Percentiles rank a stretch among this genome's conserved stretches.
Evolutionary conservation across 2,113 vertebrate genomes (phyloP).

Genomic region (Dipodomys spectabilis): DNA sequence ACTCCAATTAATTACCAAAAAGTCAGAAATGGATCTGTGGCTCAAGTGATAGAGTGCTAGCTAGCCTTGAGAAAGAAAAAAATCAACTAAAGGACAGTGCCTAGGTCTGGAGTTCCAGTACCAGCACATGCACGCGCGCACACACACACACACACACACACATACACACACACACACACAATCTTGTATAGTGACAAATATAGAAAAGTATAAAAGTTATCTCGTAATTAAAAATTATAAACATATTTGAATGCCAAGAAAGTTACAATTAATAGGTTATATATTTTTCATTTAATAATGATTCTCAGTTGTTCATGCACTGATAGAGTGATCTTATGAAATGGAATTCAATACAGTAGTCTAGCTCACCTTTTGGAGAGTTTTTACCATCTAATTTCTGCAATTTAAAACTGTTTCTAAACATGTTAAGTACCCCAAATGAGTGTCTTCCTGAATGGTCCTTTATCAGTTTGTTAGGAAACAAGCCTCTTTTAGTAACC

Average conservation of each 20-base stretch:
- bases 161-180: no score
- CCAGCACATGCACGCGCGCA: no score
- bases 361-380: slow-evolving; percentile 25
- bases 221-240: slow-evolving; percentile 25
- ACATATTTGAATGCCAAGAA: background rate
- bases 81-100: no score
- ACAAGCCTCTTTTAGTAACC: slow-evolving; percentile 20
- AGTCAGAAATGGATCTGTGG: no score
- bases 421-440: background rate
- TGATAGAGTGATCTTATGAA: slow-evolving; percentile 46
- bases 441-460: background rate
- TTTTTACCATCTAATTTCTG: slow-evolving; percentile 2
- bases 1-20: no score
- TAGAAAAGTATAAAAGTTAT: background rate
- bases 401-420: slow-evolving; percentile 58
- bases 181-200: no score
- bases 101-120: no score
- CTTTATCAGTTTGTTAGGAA: slow-evolving; percentile 28
- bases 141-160: no score
- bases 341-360: slow-evolving; percentile 43
- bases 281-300: slow-evolving; percentile 20
- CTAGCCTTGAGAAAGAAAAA: no score
- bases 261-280: background rate
- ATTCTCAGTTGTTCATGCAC: slow-evolving; percentile 22
- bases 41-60: no score